Conservation (phyloP, 2,797 vertebrate genomes). For the Zalophus californianus region DNA sequence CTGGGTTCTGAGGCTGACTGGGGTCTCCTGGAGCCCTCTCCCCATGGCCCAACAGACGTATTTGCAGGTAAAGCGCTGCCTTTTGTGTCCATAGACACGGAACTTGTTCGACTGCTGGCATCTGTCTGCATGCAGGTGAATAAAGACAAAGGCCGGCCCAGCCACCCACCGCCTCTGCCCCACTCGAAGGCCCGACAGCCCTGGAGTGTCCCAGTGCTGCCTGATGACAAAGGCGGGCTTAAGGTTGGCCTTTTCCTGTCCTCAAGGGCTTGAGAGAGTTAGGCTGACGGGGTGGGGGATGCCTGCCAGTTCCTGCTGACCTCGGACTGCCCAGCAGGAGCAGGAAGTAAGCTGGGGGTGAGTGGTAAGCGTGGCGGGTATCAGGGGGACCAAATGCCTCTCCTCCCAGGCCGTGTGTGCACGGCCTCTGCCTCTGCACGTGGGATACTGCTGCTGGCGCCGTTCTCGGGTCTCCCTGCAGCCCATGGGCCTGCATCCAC, state of each 20-base stretch:
- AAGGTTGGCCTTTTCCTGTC: constrained; percentile 90
- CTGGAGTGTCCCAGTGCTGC: constrained; percentile 91
- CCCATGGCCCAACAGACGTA: neutral
- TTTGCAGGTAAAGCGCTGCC: constrained; percentile 55
- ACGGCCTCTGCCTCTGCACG: neutral
- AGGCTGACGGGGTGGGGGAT: rapidly evolving
- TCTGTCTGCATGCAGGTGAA: constrained; percentile 98
- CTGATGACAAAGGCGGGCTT: constrained; percentile 95
- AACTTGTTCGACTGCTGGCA: constrained; percentile 96
- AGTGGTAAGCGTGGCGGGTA: neutral
- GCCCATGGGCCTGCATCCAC: neutral
- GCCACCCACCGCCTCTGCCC: constrained; percentile 85
- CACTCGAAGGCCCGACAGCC: constrained; percentile 92
- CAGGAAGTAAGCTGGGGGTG: neutral
- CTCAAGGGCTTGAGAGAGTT: neutral
- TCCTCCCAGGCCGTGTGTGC: neutral
- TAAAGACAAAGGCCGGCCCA: constrained; percentile 93
- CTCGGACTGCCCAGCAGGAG: neutral
- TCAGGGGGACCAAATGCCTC: neutral
- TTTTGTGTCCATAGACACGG: constrained; percentile 92
- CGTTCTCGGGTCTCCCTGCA: neutral
- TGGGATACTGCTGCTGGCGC: neutral
- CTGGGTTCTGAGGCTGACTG: neutral
- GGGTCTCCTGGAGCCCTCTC: neutral
- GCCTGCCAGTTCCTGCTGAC: neutral